Conservation (phyloP, 1,140 invertebrate genomes). For the Zaprionus camerounensis region DNA sequence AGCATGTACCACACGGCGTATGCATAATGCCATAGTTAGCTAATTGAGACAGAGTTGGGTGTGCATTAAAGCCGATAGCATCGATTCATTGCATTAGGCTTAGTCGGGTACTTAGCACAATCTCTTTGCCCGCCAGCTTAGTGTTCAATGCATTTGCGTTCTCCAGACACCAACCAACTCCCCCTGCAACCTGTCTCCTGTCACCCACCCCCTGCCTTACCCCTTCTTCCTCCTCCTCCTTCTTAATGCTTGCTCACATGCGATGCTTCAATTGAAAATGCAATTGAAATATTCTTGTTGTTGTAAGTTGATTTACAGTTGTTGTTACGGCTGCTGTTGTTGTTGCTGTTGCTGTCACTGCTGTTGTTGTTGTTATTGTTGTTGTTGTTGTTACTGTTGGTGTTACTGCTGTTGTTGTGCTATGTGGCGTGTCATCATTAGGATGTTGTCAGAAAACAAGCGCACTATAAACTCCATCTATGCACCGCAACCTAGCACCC, state of each 20-base stretch:
- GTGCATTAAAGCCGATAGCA: slow-evolving; percentile 5
- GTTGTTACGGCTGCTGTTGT: background rate
- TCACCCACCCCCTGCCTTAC: background rate
- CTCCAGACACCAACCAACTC: slow-evolving; percentile 25
- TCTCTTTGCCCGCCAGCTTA: slow-evolving; percentile 38
- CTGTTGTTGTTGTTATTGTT: background rate
- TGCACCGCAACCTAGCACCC: slow-evolving; percentile 1
- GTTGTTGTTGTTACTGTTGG: slow-evolving; percentile 11
- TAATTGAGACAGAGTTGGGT: background rate
- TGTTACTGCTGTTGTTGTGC: slow-evolving; percentile 39
- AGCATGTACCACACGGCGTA: background rate
- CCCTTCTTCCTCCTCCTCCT: background rate
- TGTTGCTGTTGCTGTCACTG: slow-evolving; percentile 8
- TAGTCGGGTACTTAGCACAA: slow-evolving; percentile 16
- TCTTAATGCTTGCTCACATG: slow-evolving; percentile 21
- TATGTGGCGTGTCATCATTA: slow-evolving; percentile 74
- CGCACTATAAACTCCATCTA: slow-evolving; percentile 51
- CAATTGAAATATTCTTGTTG: slow-evolving; percentile 23
- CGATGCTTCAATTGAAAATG: slow-evolving; percentile 30
- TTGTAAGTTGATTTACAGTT: slow-evolving; percentile 16
- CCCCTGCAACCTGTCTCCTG: no score
- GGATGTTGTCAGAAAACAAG: slow-evolving; percentile 60
- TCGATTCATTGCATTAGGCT: slow-evolving; percentile 20
- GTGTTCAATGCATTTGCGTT: slow-evolving; percentile 68
- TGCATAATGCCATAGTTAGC: background rate